A percentile compares a stretch with the other conserved stretches of the same genome.
phyloP scores from a whole-genome alignment of 2,888 invertebrate species.

The Nemapogon koenigi region DNA sequence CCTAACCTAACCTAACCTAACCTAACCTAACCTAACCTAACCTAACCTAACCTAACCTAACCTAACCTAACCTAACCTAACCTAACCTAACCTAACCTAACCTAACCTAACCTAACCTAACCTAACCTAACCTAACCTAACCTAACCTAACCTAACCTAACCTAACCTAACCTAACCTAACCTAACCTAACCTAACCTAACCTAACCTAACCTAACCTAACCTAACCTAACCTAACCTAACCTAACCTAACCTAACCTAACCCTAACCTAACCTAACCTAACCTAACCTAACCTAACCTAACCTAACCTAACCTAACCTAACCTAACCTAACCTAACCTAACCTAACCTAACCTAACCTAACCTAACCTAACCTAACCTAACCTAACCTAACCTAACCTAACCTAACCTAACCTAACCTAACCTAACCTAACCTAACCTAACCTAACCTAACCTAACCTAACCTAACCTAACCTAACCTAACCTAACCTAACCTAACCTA shows the following conservation, averaged over 20 bases:
- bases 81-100: slow-evolving; percentile 16
- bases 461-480: slow-evolving; percentile 2
- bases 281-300: slow-evolving; percentile 6
- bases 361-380: slow-evolving; percentile 10
- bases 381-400: slow-evolving; percentile 13
- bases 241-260: slow-evolving; percentile 14
- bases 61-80: slow-evolving; percentile 15
- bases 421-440: slow-evolving; percentile 13
- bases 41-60: slow-evolving; percentile 15
- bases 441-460: slow-evolving; percentile 9
- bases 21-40: slow-evolving; percentile 13
- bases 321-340: slow-evolving; percentile 10
- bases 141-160: slow-evolving; percentile 10
- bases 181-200: slow-evolving; percentile 11
- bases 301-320: slow-evolving; percentile 6
- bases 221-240: slow-evolving; percentile 14
- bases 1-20: slow-evolving; percentile 15
- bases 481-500: slow-evolving; percentile 10
- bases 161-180: slow-evolving; percentile 12
- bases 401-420: slow-evolving; percentile 13
- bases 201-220: slow-evolving; percentile 14
- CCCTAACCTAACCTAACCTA: slow-evolving; percentile 11
- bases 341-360: slow-evolving; percentile 6
- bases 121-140: slow-evolving; percentile 11
- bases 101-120: slow-evolving; percentile 16